Percentiles rank a stretch among this genome's conserved stretches.
Evolutionary conservation across 2,113 vertebrate genomes (phyloP).

Genomic region (Sprattus sprattus): DNA sequence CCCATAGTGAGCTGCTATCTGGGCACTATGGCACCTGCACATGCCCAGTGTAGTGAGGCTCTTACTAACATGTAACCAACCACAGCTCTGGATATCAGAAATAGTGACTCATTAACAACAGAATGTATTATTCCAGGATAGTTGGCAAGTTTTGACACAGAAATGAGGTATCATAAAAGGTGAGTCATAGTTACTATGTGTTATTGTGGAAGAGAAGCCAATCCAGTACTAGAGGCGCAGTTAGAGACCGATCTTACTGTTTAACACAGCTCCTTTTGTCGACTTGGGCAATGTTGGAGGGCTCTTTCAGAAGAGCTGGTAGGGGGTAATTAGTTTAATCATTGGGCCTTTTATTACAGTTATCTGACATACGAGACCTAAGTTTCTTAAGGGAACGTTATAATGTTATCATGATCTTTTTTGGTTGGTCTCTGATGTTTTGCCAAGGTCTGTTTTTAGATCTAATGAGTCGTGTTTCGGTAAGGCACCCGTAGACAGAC

Average conservation of each 20-base stretch:
- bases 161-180: background rate
- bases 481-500: conserved; percentile 29
- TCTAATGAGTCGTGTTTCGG: background rate
- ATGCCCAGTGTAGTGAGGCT: background rate
- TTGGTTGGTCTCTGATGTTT: background rate
- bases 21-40: background rate
- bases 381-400: background rate
- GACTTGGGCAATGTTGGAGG: background rate
- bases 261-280: background rate
- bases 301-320: background rate
- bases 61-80: background rate
- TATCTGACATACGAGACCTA: background rate
- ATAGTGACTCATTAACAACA: background rate
- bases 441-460: background rate
- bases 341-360: background rate
- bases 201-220: background rate
- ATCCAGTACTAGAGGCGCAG: background rate
- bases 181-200: background rate
- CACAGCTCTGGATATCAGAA: background rate
- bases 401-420: background rate
- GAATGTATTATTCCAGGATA: background rate
- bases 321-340: background rate
- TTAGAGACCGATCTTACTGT: background rate
- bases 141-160: background rate
- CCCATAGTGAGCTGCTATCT: background rate